A percentile compares a stretch with the other conserved stretches of the same genome.
phyloP scores from a whole-genome alignment of 2,888 invertebrate genomes.

The Ophioninae sp. region DNA sequence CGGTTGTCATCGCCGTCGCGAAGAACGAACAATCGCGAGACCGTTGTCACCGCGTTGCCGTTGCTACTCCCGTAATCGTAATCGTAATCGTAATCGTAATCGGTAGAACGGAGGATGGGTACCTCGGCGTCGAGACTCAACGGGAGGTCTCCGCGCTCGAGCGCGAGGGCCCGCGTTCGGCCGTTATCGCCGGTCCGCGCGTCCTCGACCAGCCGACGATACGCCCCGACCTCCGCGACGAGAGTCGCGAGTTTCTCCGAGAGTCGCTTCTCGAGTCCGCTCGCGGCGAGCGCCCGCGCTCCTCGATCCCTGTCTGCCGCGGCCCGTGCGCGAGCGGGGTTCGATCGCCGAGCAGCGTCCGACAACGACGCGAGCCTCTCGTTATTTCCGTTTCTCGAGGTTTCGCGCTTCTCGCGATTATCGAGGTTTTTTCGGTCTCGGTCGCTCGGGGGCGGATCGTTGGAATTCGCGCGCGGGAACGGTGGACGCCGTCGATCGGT shows the following conservation, averaged over 20 bases:
- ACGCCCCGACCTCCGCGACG: conserved; percentile 83
- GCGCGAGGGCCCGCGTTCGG: conserved; percentile 83
- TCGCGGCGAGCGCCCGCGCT: conserved; percentile 84
- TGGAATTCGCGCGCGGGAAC: no score
- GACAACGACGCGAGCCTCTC: no score
- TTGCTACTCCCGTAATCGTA: background rate
- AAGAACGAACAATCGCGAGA: background rate
- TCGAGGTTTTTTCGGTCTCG: no score
- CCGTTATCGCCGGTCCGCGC: conserved; percentile 85
- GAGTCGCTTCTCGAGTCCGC: conserved; percentile 81
- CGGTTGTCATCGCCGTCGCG: conserved; percentile 3
- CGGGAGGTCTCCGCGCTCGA: conserved; percentile 84
- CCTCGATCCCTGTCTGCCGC: conserved; percentile 84
- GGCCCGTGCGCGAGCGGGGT: background rate
- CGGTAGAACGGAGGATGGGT: conserved; percentile 25
- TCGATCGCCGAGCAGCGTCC: no score
- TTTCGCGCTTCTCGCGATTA: no score
- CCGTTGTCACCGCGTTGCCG: background rate
- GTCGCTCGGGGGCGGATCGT: no score
- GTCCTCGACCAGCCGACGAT: conserved; percentile 83
- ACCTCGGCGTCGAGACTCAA: conserved; percentile 81
- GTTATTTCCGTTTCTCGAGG: no score
- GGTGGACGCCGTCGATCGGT: no score
- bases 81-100: background rate
- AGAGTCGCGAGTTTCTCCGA: conserved; percentile 84